Conservation (phyloP, 1,140 invertebrate genomes). For the Chelonus insularis region DNA sequence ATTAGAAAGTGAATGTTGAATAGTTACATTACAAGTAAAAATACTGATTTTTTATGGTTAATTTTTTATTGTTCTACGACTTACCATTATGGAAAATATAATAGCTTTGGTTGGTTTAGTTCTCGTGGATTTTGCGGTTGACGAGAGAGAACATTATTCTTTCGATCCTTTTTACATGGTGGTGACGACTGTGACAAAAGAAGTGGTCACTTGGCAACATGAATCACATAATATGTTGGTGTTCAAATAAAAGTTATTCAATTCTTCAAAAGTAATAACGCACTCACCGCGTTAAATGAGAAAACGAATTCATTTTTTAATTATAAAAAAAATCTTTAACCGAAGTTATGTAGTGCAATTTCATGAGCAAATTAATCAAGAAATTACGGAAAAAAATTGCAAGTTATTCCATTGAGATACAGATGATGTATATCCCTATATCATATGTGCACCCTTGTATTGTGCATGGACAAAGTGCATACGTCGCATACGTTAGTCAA, state of each 20-base stretch:
- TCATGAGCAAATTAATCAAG: no score
- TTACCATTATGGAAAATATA: constrained; percentile 23
- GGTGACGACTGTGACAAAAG: constrained; percentile 41
- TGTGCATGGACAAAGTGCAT: constrained; percentile 55
- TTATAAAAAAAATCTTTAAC: no score
- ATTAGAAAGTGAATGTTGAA: neutral
- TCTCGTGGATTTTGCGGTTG: constrained; percentile 29
- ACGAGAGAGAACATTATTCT: constrained; percentile 10
- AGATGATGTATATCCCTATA: neutral
- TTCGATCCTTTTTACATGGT: constrained; percentile 20
- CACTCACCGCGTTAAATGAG: no score
- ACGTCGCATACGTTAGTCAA: constrained; percentile 58
- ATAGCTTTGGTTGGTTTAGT: constrained; percentile 24
- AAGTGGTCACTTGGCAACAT: neutral
- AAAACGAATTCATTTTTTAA: neutral
- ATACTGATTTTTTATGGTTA: neutral
- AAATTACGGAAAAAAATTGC: no score
- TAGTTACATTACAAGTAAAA: neutral
- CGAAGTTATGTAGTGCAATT: no score
- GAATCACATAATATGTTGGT: neutral
- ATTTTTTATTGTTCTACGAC: neutral
- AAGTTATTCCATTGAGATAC: no score
- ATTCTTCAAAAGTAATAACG: no score
- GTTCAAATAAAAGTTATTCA: neutral
- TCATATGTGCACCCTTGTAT: neutral